Evolutionary conservation across 2,113 vertebrate genomes (phyloP).

Genomic region (Parus major): DNA sequence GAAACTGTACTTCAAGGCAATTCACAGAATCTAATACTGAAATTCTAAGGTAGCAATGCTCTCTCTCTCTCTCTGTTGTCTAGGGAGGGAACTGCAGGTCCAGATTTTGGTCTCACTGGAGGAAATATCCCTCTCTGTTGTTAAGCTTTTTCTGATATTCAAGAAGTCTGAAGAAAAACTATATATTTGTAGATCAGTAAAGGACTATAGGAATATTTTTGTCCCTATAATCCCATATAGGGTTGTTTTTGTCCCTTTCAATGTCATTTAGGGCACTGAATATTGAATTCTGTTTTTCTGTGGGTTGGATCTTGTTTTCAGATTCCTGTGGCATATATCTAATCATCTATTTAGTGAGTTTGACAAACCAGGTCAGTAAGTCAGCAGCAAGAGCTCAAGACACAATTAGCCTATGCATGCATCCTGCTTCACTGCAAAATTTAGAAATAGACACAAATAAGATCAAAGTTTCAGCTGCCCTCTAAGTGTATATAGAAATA

Average conservation of each 20-base stretch:
- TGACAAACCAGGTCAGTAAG: neutral
- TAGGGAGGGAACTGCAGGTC: neutral
- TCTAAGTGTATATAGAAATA: neutral
- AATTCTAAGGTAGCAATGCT: neutral
- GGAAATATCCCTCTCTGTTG: neutral
- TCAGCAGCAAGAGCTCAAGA: neutral
- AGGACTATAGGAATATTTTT: neutral
- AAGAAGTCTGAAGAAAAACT: neutral
- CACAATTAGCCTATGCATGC: neutral
- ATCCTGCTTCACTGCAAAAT: neutral
- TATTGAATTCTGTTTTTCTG: neutral
- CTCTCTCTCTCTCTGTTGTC: neutral
- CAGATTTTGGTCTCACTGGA: neutral
- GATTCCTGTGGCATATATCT: neutral
- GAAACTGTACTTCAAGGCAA: neutral
- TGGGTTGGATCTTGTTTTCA: neutral
- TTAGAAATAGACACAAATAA: neutral
- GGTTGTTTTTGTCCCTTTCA: neutral
- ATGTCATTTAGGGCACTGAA: neutral
- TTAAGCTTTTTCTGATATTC: neutral
- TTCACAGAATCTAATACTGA: neutral
- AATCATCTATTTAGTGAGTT: neutral
- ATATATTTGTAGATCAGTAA: neutral
- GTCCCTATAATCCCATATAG: neutral
- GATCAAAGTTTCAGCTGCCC: neutral